These are phyloP conservation scores for Pseudonaja textilis DNA, from an alignment of 2,113 vertebrate genomes.

Conservation along the genomic window DNA sequence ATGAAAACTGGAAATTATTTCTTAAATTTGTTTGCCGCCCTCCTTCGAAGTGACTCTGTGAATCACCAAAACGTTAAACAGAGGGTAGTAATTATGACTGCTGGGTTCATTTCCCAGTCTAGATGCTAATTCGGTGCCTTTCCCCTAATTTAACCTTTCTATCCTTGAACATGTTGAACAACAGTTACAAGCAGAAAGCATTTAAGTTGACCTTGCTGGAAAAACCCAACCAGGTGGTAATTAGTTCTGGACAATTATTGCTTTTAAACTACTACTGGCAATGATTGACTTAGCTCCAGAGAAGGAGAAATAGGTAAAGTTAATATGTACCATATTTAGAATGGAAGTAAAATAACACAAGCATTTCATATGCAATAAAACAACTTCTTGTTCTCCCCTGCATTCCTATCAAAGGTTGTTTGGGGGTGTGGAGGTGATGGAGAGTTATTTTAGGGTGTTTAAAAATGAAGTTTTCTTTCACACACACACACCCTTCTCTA, in stretches of 20 bases:
- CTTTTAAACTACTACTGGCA: constrained; percentile 25
- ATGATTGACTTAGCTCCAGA: constrained; percentile 12
- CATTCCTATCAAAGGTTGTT: background rate
- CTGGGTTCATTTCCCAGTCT: background rate
- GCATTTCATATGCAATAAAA: background rate
- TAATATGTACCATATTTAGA: background rate
- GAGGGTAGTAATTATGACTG: background rate
- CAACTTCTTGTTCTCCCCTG: background rate
- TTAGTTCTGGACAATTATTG: background rate
- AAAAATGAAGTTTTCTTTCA: background rate
- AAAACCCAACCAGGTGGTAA: background rate
- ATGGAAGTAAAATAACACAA: background rate
- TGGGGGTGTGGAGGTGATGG: accelerated
- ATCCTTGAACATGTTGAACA: background rate
- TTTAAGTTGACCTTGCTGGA: background rate
- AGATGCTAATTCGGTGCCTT: background rate
- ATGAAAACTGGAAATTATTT: background rate
- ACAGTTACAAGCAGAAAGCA: background rate
- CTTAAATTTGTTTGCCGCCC: background rate
- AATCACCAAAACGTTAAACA: background rate
- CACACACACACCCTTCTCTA: background rate
- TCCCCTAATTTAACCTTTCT: background rate
- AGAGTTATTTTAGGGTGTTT: background rate
- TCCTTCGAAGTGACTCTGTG: background rate
- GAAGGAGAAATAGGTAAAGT: background rate